phyloP scores from a whole-genome alignment of 2,797 vertebrate species.

The Simalia tracyae region DNA sequence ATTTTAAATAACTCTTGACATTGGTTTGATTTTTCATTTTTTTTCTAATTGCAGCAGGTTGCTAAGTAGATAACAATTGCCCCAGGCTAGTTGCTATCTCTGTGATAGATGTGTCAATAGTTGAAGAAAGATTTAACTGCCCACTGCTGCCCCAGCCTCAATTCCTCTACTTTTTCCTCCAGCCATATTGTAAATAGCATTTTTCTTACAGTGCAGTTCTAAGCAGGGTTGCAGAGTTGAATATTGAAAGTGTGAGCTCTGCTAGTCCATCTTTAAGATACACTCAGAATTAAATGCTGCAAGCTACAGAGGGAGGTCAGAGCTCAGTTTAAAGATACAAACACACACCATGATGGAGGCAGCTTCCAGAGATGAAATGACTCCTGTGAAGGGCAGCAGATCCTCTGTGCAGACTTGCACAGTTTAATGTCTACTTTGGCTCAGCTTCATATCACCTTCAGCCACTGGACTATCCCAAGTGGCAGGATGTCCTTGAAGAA shows the following conservation, averaged over 20 bases:
- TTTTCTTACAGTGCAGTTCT: neutral
- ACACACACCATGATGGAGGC: neutral
- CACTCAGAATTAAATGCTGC: neutral
- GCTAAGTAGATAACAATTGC: neutral
- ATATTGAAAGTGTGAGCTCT: neutral
- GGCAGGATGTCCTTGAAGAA: neutral
- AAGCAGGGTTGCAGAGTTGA: neutral
- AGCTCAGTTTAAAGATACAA: neutral
- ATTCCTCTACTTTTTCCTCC: neutral
- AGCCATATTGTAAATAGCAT: neutral
- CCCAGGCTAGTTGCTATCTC: neutral
- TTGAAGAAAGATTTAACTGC: neutral
- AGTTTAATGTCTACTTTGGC: neutral
- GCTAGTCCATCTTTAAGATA: neutral
- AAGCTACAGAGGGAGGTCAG: neutral
- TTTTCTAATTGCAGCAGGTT: neutral
- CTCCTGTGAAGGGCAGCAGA: neutral
- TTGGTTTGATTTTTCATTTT: neutral
- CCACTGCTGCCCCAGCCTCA: neutral
- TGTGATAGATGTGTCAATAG: neutral
- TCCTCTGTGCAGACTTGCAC: neutral
- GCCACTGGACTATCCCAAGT: neutral
- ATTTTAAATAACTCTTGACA: constrained; percentile 8
- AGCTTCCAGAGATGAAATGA: neutral
- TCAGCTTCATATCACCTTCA: neutral